Base-by-base conservation (phyloP, 2,797 vertebrate species). In the Lophotriccus pileatus region DNA sequence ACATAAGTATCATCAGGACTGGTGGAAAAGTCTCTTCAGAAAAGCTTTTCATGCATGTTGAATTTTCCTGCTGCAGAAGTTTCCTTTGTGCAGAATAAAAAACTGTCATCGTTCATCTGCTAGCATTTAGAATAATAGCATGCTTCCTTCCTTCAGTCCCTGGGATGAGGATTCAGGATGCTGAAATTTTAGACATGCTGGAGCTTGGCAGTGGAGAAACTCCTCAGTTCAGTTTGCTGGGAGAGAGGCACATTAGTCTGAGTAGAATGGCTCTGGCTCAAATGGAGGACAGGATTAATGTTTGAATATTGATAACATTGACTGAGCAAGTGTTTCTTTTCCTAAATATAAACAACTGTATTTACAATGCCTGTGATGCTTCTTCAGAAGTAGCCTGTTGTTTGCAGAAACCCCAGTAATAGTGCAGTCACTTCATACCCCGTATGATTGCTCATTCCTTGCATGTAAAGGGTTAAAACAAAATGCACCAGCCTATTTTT, bases 51-150 rank as follows among this genome's bases (percentile, higher is more conserved):
- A 46, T 73, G 37, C 36, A 2, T 25, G 1, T 84, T 74, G 68
- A 59, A 28, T 91, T 89, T 49, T 94, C 24, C 60, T 88, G 8
- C 50, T 76, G 75, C 63, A 14, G 43, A 92, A 84, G 37, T 91
- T 93, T 69, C 32, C 28, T 85, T 93, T 80, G 75, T 92, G 67
- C 52, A n/a, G 68, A 52, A 59, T 59, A 32, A 89, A 88, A 81
- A 81, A 3, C 58, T 75, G 62, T 91, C 87, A 74, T 60, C 60
- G 16, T 83, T 74, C 49, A 70, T 74, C 72, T 91, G 12, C 50
- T 72, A 9, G 43, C 53, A 36, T 70, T 78, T 93, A 70, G 63
- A 93, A 67, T 76, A 89, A 81, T 52, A 78, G 68, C 63, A 24
- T 28, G 12, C 75, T 79, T 58, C 63, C 66, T 39, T 95, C 64